phyloP scores from a whole-genome alignment of 2,888 invertebrate species.

The Megamerina dolium region DNA sequence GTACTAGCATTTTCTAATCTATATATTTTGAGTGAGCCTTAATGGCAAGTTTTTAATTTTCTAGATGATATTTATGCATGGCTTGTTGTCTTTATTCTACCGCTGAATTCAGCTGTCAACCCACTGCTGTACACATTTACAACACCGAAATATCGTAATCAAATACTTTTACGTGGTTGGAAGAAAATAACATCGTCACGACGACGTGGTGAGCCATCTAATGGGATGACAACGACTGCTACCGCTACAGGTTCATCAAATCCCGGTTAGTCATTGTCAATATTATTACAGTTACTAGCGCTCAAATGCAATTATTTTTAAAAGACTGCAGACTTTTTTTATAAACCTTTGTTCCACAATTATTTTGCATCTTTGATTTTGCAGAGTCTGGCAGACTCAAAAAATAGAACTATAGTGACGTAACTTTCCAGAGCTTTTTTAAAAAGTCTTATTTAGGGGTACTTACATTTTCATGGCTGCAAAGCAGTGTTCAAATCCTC shows the following conservation, averaged over 20 bases:
- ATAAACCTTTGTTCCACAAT: background rate
- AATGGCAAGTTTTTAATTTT: background rate
- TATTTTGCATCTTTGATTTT: too few species aligned
- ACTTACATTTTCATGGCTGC: too few species aligned
- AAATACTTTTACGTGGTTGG: constrained; percentile 49
- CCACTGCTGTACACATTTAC: constrained; percentile 64
- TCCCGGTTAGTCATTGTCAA: constrained; percentile 25
- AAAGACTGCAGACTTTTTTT: background rate
- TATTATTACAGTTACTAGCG: background rate
- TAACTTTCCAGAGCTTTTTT: too few species aligned
- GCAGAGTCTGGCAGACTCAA: too few species aligned
- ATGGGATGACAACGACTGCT: constrained; percentile 38
- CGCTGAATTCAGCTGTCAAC: constrained; percentile 62
- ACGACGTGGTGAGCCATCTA: constrained; percentile 40
- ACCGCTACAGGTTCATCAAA: constrained; percentile 44
- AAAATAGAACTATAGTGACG: too few species aligned
- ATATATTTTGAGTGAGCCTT: background rate
- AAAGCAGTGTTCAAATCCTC: too few species aligned
- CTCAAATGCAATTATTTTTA: too few species aligned
- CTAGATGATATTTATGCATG: constrained; percentile 60
- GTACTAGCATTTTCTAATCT: background rate
- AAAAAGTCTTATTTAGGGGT: too few species aligned
- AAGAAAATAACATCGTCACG: constrained; percentile 46
- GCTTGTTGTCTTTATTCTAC: constrained; percentile 62
- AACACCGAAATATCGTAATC: constrained; percentile 58